phyloP scores from a whole-genome alignment of 2,113 vertebrate species.

The Myxocyprinus asiaticus region DNA sequence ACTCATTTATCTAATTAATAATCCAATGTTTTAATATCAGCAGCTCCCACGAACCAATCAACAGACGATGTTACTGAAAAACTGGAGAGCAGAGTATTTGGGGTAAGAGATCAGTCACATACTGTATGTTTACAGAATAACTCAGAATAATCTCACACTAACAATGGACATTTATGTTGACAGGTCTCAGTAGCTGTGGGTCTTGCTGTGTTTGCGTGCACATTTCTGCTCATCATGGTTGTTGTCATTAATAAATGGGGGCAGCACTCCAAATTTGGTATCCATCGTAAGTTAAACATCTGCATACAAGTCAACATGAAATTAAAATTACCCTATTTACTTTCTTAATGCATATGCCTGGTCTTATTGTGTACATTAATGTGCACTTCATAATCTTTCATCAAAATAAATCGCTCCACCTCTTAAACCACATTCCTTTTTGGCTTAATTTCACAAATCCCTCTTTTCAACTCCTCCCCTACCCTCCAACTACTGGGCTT shows the following conservation, averaged over 20 bases:
- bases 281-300: constrained; percentile 83
- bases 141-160: background rate
- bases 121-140: background rate
- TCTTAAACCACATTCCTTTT: too few relatives aligned
- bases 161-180: background rate
- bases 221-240: constrained; percentile 82
- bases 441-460: too few relatives aligned
- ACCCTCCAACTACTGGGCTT: too few relatives aligned
- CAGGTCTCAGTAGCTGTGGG: constrained; percentile 90
- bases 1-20: too few relatives aligned
- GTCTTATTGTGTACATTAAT: too few relatives aligned
- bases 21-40: background rate
- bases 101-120: constrained; percentile 74
- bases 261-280: constrained; percentile 87
- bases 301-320: too few relatives aligned
- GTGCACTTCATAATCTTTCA: too few relatives aligned
- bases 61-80: constrained; percentile 81
- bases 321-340: too few relatives aligned
- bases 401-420: too few relatives aligned
- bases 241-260: constrained; percentile 88
- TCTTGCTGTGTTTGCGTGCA: constrained; percentile 82
- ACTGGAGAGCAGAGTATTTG: constrained; percentile 77
- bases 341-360: too few relatives aligned
- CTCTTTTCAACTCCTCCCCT: too few relatives aligned
- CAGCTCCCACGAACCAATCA: constrained; percentile 77